Evolutionary conservation across 2,797 vertebrate genomes (phyloP).

Genomic region (Tokudaia tokunoshimensis): DNA sequence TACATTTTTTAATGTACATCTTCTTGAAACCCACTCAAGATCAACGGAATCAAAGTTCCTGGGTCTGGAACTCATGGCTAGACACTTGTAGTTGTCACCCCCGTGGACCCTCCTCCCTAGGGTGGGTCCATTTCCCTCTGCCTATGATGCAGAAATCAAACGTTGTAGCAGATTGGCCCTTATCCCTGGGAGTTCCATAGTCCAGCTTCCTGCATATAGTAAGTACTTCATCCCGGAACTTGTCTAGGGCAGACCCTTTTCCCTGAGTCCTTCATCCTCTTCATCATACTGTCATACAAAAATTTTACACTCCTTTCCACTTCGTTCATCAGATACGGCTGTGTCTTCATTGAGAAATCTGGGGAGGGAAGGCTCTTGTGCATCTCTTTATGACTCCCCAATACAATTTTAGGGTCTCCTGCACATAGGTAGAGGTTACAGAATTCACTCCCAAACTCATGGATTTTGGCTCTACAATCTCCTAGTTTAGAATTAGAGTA

Average conservation of each 20-base stretch:
- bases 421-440: not conserved
- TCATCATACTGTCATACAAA: not conserved
- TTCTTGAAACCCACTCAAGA: not conserved
- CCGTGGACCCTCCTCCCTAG: not conserved
- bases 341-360: not conserved
- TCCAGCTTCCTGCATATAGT: not conserved
- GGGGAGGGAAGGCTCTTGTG: not conserved
- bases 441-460: not conserved
- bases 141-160: not conserved
- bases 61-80: not conserved
- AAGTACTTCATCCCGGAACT: not conserved
- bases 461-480: not conserved
- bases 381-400: not conserved
- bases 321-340: not conserved
- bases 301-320: not conserved
- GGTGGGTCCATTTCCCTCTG: not conserved
- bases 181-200: not conserved
- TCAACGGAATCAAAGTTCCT: not conserved
- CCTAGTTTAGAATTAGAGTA: not conserved
- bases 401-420: not conserved
- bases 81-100: not conserved
- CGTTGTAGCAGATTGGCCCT: not conserved
- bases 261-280: not conserved
- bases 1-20: not conserved
- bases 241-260: not conserved